Conservation (phyloP, 1,140 invertebrate species). For the Rhyacophila brunnea region DNA sequence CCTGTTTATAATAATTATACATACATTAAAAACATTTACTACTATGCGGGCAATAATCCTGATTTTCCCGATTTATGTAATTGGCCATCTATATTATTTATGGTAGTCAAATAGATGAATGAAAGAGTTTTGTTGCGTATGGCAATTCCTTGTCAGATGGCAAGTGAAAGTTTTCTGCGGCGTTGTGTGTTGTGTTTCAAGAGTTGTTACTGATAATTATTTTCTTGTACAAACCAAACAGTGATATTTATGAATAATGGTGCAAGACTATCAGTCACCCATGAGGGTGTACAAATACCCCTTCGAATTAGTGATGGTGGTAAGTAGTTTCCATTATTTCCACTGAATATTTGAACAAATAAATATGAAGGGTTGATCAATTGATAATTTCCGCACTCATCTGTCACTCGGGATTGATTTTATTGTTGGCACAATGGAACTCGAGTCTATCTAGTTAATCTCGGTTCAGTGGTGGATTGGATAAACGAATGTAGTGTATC, state of each 20-base stretch:
- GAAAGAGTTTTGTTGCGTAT: not conserved
- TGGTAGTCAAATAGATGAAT: not conserved
- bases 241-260: constrained; percentile 66
- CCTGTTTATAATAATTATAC: no score
- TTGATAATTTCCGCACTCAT: constrained; percentile 7
- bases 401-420: not conserved
- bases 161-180: constrained; percentile 3
- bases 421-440: no score
- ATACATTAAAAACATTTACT: no score
- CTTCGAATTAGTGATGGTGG: constrained; percentile 95
- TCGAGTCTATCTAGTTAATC: no score
- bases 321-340: constrained; percentile 58
- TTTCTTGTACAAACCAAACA: constrained; percentile 5
- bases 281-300: constrained; percentile 95
- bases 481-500: no score
- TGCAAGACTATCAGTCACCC: constrained; percentile 95
- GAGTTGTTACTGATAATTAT: constrained; percentile 2
- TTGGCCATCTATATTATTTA: not conserved
- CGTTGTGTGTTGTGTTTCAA: not conserved
- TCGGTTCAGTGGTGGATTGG: no score
- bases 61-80: no score
- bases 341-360: not conserved
- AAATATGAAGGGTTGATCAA: not conserved
- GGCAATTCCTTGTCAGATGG: constrained; percentile 3
- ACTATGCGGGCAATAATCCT: no score